Conservation (phyloP, 2,888 invertebrate genomes). For the Diaperis boleti region DNA sequence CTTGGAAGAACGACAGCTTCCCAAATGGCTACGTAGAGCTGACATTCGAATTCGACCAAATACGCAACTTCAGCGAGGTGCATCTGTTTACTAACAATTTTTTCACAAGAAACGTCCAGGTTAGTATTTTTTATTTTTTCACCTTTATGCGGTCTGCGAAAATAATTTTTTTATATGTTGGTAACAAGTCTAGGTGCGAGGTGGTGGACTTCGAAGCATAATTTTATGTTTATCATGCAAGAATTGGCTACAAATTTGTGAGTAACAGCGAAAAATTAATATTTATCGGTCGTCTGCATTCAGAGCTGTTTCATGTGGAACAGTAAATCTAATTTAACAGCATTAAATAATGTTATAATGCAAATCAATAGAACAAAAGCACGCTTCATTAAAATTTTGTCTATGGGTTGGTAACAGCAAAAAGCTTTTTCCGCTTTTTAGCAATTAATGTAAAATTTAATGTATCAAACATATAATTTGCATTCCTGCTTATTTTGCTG, state of each 20-base stretch:
- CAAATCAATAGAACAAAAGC: not conserved
- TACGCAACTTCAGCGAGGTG: slow-evolving; percentile 76
- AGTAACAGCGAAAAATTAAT: not conserved
- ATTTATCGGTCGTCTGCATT: too few relatives aligned
- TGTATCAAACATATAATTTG: slow-evolving; percentile 3
- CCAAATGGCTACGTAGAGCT: slow-evolving; percentile 73
- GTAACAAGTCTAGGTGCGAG: too few relatives aligned
- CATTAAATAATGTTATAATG: not conserved
- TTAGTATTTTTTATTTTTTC: slow-evolving; percentile 59
- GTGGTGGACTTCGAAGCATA: too few relatives aligned
- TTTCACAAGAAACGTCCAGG: slow-evolving; percentile 77
- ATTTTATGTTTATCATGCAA: too few relatives aligned
- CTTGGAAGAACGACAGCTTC: slow-evolving; percentile 76
- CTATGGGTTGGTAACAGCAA: slow-evolving; percentile 25
- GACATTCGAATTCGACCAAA: slow-evolving; percentile 77
- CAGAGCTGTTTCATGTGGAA: too few relatives aligned
- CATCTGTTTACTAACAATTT: slow-evolving; percentile 79
- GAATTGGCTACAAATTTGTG: too few relatives aligned
- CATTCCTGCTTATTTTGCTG: too few relatives aligned
- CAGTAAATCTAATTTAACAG: not conserved
- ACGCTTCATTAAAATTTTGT: slow-evolving; percentile 5
- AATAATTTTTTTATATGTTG: too few relatives aligned
- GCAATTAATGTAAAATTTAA: slow-evolving; percentile 23
- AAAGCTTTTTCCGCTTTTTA: slow-evolving; percentile 37
- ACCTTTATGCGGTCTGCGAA: too few relatives aligned